These are phyloP conservation scores for Dicranocentrus wangi DNA, from an alignment of 2,888 invertebrate species.

Conservation along the genomic window DNA sequence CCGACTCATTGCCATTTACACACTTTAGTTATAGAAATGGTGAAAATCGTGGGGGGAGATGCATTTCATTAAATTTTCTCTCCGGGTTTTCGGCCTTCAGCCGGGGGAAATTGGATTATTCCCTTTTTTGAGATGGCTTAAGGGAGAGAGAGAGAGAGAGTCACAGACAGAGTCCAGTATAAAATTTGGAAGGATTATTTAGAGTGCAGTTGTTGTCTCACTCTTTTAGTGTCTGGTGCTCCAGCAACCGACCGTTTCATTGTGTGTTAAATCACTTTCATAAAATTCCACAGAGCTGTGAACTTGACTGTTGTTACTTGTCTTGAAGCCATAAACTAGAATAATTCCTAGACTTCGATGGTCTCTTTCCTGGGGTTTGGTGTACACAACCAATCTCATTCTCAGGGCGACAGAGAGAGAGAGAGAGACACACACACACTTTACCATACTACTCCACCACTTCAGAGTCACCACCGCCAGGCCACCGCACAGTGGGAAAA, in stretches of 20 bases:
- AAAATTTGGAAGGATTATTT: conserved; percentile 55
- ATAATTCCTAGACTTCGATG: not conserved
- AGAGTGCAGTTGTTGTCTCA: conserved; percentile 53
- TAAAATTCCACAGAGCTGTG: conserved; percentile 63
- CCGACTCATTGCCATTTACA: conserved; percentile 41
- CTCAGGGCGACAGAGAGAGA: not conserved
- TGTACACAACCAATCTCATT: not conserved
- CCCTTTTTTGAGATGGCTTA: too few species aligned
- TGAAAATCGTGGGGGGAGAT: conserved; percentile 20
- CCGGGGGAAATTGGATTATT: conserved; percentile 54
- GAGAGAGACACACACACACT: too few species aligned
- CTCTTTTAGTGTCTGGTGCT: conserved; percentile 27
- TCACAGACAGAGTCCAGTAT: conserved; percentile 30
- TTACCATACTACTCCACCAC: too few species aligned
- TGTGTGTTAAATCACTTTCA: conserved; percentile 58
- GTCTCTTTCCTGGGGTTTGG: too few species aligned
- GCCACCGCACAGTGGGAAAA: not conserved
- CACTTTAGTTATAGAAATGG: conserved; percentile 28
- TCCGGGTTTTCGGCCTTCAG: too few species aligned
- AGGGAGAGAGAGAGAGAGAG: conserved; percentile 20
- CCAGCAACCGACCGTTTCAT: conserved; percentile 49
- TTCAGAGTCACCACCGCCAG: too few species aligned
- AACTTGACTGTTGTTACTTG: conserved; percentile 61
- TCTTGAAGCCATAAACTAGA: conserved; percentile 59
- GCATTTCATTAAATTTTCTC: conserved; percentile 33